Evolutionary conservation across 2,888 invertebrate species (phyloP).

Genomic region (Acrobasis suavella): DNA sequence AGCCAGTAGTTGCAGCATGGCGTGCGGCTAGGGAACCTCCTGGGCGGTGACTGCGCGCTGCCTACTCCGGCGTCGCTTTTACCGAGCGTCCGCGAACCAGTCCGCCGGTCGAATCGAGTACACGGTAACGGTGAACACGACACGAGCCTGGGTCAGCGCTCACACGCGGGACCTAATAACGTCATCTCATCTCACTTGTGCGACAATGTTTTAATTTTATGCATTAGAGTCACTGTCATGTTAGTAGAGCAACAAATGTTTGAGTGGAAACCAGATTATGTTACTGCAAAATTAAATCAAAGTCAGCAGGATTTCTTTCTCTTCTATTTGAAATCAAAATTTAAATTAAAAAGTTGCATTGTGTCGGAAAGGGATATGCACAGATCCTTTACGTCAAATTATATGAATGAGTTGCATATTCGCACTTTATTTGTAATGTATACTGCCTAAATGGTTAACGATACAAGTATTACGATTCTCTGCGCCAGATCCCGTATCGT

Average conservation of each 20-base stretch:
- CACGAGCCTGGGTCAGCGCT: slow-evolving; percentile 50
- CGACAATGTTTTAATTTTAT: slow-evolving; percentile 11
- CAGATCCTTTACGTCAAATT: too few relatives aligned
- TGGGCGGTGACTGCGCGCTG: slow-evolving; percentile 59
- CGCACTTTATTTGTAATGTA: too few relatives aligned
- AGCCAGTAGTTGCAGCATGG: slow-evolving; percentile 61
- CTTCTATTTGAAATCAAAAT: too few relatives aligned
- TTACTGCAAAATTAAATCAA: too few relatives aligned
- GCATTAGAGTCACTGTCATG: slow-evolving; percentile 16
- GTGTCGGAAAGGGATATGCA: too few relatives aligned
- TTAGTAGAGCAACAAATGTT: background rate
- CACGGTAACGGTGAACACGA: slow-evolving; percentile 76
- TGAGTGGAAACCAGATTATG: background rate
- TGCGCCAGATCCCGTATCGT: slow-evolving; percentile 12
- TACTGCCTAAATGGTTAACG: too few relatives aligned
- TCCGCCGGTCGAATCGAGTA: slow-evolving; percentile 70
- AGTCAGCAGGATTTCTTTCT: too few relatives aligned
- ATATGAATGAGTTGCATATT: too few relatives aligned
- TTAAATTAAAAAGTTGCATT: too few relatives aligned
- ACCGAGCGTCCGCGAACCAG: slow-evolving; percentile 70
- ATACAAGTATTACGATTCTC: background rate
- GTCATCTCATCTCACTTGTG: slow-evolving; percentile 18
- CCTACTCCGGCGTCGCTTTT: slow-evolving; percentile 70
- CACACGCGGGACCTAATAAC: slow-evolving; percentile 38
- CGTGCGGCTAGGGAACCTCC: slow-evolving; percentile 58